Base-by-base conservation (phyloP, 2,888 invertebrate species). In the Pandemis heparana region DNA sequence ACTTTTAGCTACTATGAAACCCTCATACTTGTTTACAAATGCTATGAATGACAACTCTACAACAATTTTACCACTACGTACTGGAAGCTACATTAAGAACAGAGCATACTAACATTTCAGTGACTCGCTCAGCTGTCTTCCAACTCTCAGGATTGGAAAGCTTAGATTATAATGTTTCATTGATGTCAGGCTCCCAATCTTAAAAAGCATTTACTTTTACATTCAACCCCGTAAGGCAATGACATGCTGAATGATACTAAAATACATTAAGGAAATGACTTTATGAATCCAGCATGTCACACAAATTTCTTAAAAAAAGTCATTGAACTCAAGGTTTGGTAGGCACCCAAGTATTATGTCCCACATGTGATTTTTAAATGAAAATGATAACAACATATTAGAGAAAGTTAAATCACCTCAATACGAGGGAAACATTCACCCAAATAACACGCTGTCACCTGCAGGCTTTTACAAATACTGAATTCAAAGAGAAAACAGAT, bases 71-170 rank as follows among this genome's bases (percentile, higher is more conserved):
- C 41, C 38, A 41, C 12, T 59, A 41, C 18, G 10, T 23, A 64
- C 39, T 53, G 43, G n/a, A 53, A 61, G 32, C 5, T 18, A 39
- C 16, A 12, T 5, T 48, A 10, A 38, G 9, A 5, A 60, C 39
- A 48, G 43, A n/a, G 16, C 5, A 60, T 87, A 88, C 88, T 87
- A 87, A 89, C 89, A 89, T 87, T 86, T 86, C 85, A 83, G 78
- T 83, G 78, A 83, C 80, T 82, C 79, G 81, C 79, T 80, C 77
- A 80, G 79, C 76, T 80, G 70, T 80, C 78, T 83, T 83, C 83
- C 81, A 82, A 84, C 81, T 83, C 84, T 81, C 82, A 56, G 79
- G 80, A 82, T 81, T 77, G 74, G 74, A 71, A 75, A 66, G 76
- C 62, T 77, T 78, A 79, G 79, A 79, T 78, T 70, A 80, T 82